Base-by-base conservation (phyloP, 2,797 vertebrate genomes). In the Notolabrus celidotus region DNA sequence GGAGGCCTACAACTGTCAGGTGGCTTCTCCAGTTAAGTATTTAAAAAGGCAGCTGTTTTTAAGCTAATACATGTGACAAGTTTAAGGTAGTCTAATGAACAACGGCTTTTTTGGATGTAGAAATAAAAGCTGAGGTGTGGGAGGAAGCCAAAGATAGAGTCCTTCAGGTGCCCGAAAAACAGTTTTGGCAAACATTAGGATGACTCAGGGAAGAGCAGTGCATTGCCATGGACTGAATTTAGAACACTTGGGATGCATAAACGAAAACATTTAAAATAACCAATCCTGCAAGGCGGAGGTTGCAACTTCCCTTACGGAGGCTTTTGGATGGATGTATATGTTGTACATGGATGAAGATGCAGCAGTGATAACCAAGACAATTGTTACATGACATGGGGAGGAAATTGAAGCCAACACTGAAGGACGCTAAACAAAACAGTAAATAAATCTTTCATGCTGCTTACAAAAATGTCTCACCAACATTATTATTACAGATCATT, bases 141-240 rank as follows among this genome's bases (percentile, higher is more conserved):
- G 59, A 65, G 67, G 61, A 66, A 70, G 71, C 34, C 52, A 62
- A 55, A 59, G 52, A 71, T 15, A 66, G 19, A 51, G 57, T 64
- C 65, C 66, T 74, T 79, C 45, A 12, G 67, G 67, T 58, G 67
- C 59, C 64, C 64, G 57, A 25, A 71, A 59, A 80, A 77, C 50
- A n/a, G 31, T 71, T 82, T 78, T 80, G 76, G 81, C 39, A 83
- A 78, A 80, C 42, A 46, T 27, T 42, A 23, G 66, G 64, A 84
- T 52, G 58, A 64, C 69, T 75, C 51, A 69, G 47, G 57, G 70
- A 62, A 82, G 67, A 71, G 43, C 58, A 33, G 29, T 41, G 17
- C 27, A 77, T 50, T 46, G 38, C 31, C 53, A 20, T 55, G 58
- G 51, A 74, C 64, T 69, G 43, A 43, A 33, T 74, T 67, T 19